Evolutionary conservation across 2,113 vertebrate species (phyloP).

Genomic region (Dipodomys merriami): DNA sequence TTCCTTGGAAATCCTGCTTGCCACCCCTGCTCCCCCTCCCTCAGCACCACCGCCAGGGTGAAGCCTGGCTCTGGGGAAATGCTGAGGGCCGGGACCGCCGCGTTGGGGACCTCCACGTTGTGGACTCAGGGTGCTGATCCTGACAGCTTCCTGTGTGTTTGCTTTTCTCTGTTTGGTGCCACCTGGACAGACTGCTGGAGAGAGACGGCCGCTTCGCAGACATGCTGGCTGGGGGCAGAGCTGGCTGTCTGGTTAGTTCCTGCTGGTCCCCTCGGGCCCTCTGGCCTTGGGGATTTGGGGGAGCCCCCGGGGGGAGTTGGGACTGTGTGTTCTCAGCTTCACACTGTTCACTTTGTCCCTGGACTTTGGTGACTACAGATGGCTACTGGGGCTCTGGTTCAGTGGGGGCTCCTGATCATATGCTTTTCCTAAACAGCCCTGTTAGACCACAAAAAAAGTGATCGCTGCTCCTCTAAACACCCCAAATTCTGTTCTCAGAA

Average conservation of each 20-base stretch:
- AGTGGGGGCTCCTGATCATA: too few relatives aligned
- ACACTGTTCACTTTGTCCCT: too few relatives aligned
- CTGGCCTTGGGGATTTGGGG: rapidly evolving
- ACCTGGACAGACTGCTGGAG: constrained; percentile 21
- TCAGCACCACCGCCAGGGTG: rapidly evolving
- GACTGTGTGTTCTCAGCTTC: too few relatives aligned
- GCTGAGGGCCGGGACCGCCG: not conserved
- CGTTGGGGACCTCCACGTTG: not conserved
- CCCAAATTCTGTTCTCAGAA: not conserved
- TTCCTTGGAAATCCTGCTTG: not conserved
- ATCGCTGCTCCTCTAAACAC: not conserved
- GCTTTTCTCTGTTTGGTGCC: constrained; percentile 74
- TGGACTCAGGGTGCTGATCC: constrained; percentile 1
- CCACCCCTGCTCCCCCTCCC: too few relatives aligned
- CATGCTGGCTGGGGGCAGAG: not conserved
- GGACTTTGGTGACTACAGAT: too few relatives aligned
- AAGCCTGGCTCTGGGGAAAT: rapidly evolving
- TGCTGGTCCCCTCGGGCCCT: not conserved
- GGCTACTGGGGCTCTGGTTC: too few relatives aligned
- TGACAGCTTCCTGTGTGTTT: constrained; percentile 40
- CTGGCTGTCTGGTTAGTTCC: constrained; percentile 11
- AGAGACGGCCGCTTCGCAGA: not conserved
- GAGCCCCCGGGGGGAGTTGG: not conserved
- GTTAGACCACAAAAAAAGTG: not conserved
- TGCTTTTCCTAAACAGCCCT: not conserved